Evolutionary conservation across 1,140 invertebrate genomes (phyloP).

Genomic region (Cydia strobilella): DNA sequence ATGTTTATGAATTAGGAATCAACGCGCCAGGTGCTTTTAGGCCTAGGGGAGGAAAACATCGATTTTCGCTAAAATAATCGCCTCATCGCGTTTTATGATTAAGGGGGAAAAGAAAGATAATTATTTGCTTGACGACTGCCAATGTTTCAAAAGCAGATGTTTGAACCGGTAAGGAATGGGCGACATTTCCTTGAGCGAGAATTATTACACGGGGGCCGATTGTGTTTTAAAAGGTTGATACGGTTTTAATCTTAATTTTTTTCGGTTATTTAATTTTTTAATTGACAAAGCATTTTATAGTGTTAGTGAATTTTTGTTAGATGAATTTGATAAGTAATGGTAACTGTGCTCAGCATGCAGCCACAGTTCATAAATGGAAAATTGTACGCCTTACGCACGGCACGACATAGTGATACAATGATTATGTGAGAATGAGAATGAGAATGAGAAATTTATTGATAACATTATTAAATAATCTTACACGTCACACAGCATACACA

Average conservation of each 20-base stretch:
- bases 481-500: no score
- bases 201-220: neutral
- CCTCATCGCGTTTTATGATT: constrained; percentile 45
- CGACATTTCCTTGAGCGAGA: constrained; percentile 36
- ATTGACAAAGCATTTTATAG: no score
- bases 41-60: constrained; percentile 39
- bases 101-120: constrained; percentile 46
- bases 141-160: constrained; percentile 52
- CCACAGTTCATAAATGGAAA: no score
- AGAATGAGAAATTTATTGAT: no score
- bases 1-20: neutral
- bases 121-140: constrained; percentile 50
- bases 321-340: no score
- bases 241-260: neutral
- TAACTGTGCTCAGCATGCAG: no score
- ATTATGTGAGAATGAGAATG: no score
- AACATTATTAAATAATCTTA: no score
- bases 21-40: neutral
- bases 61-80: constrained; percentile 49
- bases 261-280: no score
- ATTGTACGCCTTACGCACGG: no score
- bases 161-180: constrained; percentile 50
- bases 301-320: no score
- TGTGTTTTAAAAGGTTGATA: neutral
- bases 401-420: no score